These are phyloP conservation scores for Eulimnadia texana DNA, from an alignment of 1,140 invertebrate genomes.

Conservation along the genomic window DNA sequence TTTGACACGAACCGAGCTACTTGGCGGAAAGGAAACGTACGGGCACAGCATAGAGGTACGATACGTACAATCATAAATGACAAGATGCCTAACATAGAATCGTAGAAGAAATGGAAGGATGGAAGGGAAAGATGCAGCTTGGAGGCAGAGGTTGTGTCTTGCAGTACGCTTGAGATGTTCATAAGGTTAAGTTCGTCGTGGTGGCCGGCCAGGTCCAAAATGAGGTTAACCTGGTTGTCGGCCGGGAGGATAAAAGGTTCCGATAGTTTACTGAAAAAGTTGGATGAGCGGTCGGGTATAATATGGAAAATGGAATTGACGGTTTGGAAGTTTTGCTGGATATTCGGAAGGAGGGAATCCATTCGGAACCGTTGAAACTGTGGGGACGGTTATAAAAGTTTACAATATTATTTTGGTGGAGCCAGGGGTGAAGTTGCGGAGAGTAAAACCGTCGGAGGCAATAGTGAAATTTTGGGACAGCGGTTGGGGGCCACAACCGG, in stretches of 20 bases:
- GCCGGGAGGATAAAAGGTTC: not conserved
- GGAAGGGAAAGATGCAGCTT: too few relatives aligned
- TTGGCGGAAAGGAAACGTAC: too few relatives aligned
- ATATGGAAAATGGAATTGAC: not conserved
- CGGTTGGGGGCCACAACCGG: not conserved
- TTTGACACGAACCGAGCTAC: too few relatives aligned
- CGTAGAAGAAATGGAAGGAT: too few relatives aligned
- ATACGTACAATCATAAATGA: too few relatives aligned
- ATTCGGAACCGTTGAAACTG: not conserved
- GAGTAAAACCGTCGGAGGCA: not conserved
- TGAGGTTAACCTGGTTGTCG: not conserved
- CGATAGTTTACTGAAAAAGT: not conserved
- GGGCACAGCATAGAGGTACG: too few relatives aligned
- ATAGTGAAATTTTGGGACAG: not conserved
- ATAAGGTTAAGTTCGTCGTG: not conserved
- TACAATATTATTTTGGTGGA: not conserved
- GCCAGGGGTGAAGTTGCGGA: not conserved
- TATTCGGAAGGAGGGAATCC: not conserved
- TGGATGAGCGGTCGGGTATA: not conserved
- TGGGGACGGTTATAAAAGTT: not conserved
- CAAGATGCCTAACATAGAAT: too few relatives aligned
- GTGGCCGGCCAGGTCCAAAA: not conserved
- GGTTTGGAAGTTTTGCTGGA: not conserved
- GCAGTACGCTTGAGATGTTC: not conserved
- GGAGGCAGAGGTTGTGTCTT: not conserved